Conservation (phyloP, 1,140 invertebrate genomes). For the Drosophila ercepeae region DNA sequence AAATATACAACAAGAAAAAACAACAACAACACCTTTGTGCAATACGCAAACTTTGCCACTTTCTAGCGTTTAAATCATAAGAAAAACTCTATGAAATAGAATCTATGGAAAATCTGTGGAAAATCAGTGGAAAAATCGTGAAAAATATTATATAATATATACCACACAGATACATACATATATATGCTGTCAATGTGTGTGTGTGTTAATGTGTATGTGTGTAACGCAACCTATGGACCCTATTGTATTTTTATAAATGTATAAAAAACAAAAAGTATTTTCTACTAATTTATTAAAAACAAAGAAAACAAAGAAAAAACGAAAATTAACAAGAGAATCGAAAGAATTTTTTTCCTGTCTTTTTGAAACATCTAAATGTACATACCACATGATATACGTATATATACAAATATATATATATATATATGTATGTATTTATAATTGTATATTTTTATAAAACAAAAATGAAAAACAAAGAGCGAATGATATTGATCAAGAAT, state of each 20-base stretch:
- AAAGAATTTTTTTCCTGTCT: slow-evolving; percentile 32
- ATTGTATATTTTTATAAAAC: slow-evolving; percentile 47
- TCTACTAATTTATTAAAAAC: slow-evolving; percentile 73
- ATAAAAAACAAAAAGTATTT: slow-evolving; percentile 62
- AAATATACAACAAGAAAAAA: slow-evolving; percentile 8
- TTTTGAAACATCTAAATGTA: slow-evolving; percentile 42
- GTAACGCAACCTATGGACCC: slow-evolving; percentile 72
- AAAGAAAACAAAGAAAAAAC: slow-evolving; percentile 12
- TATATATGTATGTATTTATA: slow-evolving; percentile 42
- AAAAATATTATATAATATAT: slow-evolving; percentile 17
- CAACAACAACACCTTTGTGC: slow-evolving; percentile 18
- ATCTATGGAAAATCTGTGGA: slow-evolving; percentile 9
- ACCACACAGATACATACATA: slow-evolving; percentile 26
- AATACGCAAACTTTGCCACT: slow-evolving; percentile 19
- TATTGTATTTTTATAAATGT: slow-evolving; percentile 81
- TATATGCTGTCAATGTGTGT: slow-evolving; percentile 14
- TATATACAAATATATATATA: slow-evolving; percentile 18
- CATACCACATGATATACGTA: slow-evolving; percentile 31
- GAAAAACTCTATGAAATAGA: slow-evolving; percentile 19
- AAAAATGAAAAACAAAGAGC: neutral
- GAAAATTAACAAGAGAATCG: slow-evolving; percentile 8
- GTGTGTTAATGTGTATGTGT: slow-evolving; percentile 19
- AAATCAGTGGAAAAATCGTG: slow-evolving; percentile 14
- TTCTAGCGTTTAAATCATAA: slow-evolving; percentile 11
- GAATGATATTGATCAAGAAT: slow-evolving; percentile 34